Evolutionary conservation across 2,113 vertebrate species (phyloP).

Genomic region (Okapia johnstoni): DNA sequence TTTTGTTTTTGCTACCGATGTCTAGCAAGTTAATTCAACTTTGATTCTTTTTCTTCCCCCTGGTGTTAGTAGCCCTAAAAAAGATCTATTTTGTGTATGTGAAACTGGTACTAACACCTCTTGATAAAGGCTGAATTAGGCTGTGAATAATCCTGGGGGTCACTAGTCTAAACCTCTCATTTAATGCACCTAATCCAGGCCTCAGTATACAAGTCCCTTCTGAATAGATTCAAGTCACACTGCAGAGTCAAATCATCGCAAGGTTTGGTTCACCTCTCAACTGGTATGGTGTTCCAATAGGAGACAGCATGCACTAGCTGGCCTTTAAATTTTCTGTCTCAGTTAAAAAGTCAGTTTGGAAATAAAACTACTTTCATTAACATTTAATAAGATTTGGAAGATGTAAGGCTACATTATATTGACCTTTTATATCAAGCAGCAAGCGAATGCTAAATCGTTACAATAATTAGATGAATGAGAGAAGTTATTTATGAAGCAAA

Average conservation of each 20-base stretch:
- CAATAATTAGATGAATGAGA: slow-evolving; percentile 44
- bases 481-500: slow-evolving; percentile 57
- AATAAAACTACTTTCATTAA: slow-evolving; percentile 29
- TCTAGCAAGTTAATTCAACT: slow-evolving; percentile 45
- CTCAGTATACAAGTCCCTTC: neutral
- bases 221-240: neutral
- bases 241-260: neutral
- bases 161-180: neutral
- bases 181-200: slow-evolving; percentile 21
- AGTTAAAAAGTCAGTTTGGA: slow-evolving; percentile 5
- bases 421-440: slow-evolving; percentile 34
- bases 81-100: neutral
- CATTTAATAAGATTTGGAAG: slow-evolving; percentile 50
- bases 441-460: slow-evolving; percentile 15
- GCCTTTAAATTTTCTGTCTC: slow-evolving; percentile 9
- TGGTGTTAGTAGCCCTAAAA: neutral
- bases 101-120: slow-evolving; percentile 50
- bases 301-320: neutral
- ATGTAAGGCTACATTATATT: neutral
- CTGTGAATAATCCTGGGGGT: neutral
- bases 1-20: slow-evolving; percentile 57
- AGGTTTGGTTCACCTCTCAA: neutral
- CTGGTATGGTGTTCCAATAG: neutral
- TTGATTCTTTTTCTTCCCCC: neutral
- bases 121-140: slow-evolving; percentile 12